Base-by-base conservation (phyloP, 1,140 invertebrate species). In the Babylonia areolata region DNA sequence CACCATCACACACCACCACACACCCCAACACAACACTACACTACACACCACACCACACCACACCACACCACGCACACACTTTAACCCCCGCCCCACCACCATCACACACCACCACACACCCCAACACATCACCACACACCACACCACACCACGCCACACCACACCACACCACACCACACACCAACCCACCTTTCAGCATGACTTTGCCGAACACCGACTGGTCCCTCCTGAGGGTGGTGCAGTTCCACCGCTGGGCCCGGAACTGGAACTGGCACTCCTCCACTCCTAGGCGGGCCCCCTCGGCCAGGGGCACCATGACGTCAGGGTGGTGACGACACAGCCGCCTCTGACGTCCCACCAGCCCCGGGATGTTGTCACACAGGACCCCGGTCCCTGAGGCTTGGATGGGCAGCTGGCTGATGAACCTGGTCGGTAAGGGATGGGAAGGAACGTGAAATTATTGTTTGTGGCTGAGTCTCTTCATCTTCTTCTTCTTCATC, bases 201-300 rank as follows among this genome's bases (percentile, higher is more conserved):
- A 94, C 88, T 87, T 93, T 93, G 28, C 93, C 93, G 81, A 94
- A 94, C 2, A 94, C 92, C 0, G 92, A 92, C 3, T 93, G 85
- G 82, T 94, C 93, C 71, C 92, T 86, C 75, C 92, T 88, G 0
- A 92, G 81, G 12, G 93, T 92, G 78, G 89, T 91, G 87, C 96
- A 96, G 91, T 96, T 96, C 96, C 96, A 96, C 42, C 95, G 92
- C 88, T 96, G 95, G 88, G 95, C 92, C 11, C 94, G 89, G 90
- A 96, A 96, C 90, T 96, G 96, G 82, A 94, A 92, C 89, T 96
- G 95, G 87, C 96, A 96, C 86, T 96, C 95, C 51, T 94, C 90
- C 46, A 96, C 95, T 1, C 95, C 95, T 54, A 95, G 90, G 33
- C 94, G 90, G 1, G 95, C 95, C 35, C 96, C 96, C 54, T 95